A percentile compares a stretch with the other conserved stretches of the same genome.
These are phyloP conservation scores for Gambusia affinis DNA, from an alignment of 2,113 vertebrate genomes.

Conservation along the genomic window DNA sequence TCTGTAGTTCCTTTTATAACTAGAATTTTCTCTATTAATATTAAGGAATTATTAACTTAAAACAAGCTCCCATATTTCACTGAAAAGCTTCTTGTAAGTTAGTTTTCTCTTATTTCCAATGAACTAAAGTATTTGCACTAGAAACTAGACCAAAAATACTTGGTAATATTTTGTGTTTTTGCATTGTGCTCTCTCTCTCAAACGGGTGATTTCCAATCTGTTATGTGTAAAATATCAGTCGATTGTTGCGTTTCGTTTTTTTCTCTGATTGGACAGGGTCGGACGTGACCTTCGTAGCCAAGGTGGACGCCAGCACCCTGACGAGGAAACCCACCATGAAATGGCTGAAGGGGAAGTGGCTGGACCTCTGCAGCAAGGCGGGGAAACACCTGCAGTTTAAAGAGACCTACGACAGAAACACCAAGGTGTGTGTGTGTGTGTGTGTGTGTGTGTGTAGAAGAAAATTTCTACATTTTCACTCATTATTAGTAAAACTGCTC, in stretches of 20 bases:
- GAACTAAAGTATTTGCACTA: too few species aligned
- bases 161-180: too few species aligned
- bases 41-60: too few species aligned
- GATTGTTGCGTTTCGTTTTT: constrained; percentile 9
- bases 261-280: constrained; percentile 70
- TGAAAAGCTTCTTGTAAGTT: too few species aligned
- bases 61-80: too few species aligned
- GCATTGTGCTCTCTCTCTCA: too few species aligned
- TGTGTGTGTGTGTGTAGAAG: not conserved
- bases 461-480: not conserved
- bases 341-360: constrained; percentile 94
- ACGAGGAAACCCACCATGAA: constrained; percentile 81
- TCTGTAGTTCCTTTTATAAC: too few species aligned
- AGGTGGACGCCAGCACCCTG: constrained; percentile 83
- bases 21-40: too few species aligned
- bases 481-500: not conserved
- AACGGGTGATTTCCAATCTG: too few species aligned
- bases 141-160: too few species aligned
- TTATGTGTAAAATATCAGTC: not conserved
- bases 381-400: constrained; percentile 87
- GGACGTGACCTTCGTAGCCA: constrained; percentile 74
- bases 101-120: too few species aligned
- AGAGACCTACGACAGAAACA: constrained; percentile 85
- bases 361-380: constrained; percentile 88
- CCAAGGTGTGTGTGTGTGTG: constrained; percentile 79